Conservation (phyloP, 2,113 vertebrate genomes). For the Mobula hypostoma region DNA sequence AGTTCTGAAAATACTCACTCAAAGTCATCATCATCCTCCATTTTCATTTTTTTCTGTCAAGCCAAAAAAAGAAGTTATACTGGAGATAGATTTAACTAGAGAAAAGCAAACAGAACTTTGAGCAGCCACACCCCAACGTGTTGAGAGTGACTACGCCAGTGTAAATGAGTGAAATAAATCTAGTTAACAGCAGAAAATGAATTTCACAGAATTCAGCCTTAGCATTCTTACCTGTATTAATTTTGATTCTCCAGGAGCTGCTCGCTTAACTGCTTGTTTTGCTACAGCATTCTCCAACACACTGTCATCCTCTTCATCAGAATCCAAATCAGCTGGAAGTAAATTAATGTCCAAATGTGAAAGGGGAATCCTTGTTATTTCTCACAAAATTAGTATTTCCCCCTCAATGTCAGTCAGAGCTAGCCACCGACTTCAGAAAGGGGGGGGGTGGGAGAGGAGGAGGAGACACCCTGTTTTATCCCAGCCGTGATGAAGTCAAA, state of each 20-base stretch:
- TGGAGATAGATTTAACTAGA: background rate
- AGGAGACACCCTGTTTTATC: too few species aligned
- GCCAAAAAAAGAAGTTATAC: background rate
- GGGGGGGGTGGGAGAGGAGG: too few species aligned
- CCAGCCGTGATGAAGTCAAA: too few species aligned
- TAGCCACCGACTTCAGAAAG: too few species aligned
- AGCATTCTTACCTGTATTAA: background rate
- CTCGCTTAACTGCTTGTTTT: background rate
- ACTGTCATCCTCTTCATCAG: conserved; percentile 28
- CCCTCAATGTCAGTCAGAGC: too few species aligned
- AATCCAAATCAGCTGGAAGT: background rate
- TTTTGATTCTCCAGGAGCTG: background rate
- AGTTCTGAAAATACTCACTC: conserved; percentile 1
- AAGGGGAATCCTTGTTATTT: too few species aligned
- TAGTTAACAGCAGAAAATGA: background rate
- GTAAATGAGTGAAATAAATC: background rate
- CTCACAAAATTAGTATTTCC: too few species aligned
- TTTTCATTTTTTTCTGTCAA: conserved; percentile 30
- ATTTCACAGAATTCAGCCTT: background rate
- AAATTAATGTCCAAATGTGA: background rate
- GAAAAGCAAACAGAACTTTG: background rate
- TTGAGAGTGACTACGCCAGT: too few species aligned
- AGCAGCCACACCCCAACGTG: too few species aligned
- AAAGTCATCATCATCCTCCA: conserved; percentile 22
- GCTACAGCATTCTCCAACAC: background rate